These are phyloP conservation scores for Apoderus coryli DNA, from an alignment of 2,888 invertebrate species.

Conservation along the genomic window DNA sequence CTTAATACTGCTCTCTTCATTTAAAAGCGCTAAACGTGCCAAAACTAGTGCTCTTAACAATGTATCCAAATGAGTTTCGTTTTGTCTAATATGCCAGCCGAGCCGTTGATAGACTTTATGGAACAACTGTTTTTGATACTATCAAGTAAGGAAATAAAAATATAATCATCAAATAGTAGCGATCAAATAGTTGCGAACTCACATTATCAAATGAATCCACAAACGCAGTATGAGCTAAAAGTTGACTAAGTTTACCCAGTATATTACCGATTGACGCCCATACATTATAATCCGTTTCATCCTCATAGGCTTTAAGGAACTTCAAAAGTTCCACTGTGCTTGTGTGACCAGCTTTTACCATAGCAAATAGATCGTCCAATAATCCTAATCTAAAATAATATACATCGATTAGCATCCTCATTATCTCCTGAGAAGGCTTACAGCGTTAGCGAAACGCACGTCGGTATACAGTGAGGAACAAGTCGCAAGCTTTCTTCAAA, in stretches of 20 bases:
- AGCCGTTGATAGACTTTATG: conserved; percentile 54
- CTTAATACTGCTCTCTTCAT: conserved; percentile 59
- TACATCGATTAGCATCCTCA: too few species aligned
- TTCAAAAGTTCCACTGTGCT: conserved; percentile 70
- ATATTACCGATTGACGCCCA: conserved; percentile 78
- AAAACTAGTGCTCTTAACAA: conserved; percentile 74
- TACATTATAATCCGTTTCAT: conserved; percentile 85
- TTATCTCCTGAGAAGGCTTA: too few species aligned
- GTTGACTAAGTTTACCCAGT: conserved; percentile 56
- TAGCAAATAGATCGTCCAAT: conserved; percentile 82
- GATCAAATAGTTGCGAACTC: conserved; percentile 9
- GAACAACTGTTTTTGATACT: conserved; percentile 60
- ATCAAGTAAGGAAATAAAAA: conserved; percentile 14
- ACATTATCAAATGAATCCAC: conserved; percentile 51
- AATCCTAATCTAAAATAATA: conserved; percentile 53
- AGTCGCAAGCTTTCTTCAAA: too few species aligned
- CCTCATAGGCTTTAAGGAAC: conserved; percentile 69
- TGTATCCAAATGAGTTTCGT: conserved; percentile 78
- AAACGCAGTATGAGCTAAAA: conserved; percentile 68
- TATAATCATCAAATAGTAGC: conserved; percentile 4
- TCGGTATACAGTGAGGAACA: too few species aligned
- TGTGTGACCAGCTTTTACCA: conserved; percentile 76
- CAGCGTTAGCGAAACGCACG: too few species aligned
- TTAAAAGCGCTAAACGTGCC: conserved; percentile 65
- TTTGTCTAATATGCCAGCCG: conserved; percentile 69